A percentile compares a stretch with the other conserved stretches of the same genome.
These are phyloP conservation scores for Oxyura jamaicensis DNA, from an alignment of 2,113 vertebrate genomes.

Conservation along the genomic window DNA sequence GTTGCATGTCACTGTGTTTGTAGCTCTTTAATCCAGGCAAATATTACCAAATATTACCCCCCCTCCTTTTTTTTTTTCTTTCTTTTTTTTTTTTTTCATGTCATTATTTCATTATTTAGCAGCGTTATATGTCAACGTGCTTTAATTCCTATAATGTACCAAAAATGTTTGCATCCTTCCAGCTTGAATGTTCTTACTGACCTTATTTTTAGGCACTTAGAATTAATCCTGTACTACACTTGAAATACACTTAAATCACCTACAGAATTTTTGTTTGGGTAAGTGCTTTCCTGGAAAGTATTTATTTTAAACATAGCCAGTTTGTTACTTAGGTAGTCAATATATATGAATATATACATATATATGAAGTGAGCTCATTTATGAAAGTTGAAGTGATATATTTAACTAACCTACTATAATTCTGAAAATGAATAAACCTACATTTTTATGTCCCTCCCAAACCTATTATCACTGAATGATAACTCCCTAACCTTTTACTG, in stretches of 20 bases:
- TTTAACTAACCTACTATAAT: background rate
- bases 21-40: background rate
- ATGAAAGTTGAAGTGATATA: background rate
- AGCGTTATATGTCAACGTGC: background rate
- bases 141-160: background rate
- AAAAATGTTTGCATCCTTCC: background rate
- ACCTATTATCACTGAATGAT: background rate
- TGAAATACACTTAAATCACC: background rate
- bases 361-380: background rate
- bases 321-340: background rate
- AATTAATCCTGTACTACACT: background rate
- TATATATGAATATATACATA: background rate
- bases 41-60: too few relatives aligned
- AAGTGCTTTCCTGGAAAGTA: background rate
- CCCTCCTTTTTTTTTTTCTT: background rate
- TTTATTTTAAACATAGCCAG: background rate
- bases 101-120: background rate
- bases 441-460: background rate
- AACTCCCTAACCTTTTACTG: background rate
- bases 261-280: background rate
- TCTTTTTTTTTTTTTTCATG: background rate
- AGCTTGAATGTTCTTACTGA: background rate
- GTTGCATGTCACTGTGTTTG: background rate
- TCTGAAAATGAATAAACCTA: background rate
- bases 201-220: background rate